These are phyloP conservation scores for Etheostoma perlongum DNA, from an alignment of 2,797 vertebrate species.

Conservation along the genomic window DNA sequence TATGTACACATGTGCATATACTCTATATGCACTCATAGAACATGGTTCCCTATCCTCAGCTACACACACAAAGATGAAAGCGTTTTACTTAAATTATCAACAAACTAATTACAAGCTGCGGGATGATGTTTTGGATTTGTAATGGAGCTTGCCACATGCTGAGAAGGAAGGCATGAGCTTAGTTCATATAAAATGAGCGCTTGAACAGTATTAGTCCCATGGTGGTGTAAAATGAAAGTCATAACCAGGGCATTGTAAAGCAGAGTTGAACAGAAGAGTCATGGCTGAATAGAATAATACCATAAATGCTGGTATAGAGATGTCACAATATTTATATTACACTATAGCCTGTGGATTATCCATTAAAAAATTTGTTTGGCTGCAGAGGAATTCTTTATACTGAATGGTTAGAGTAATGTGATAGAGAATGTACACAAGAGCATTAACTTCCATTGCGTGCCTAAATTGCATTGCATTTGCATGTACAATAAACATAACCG, in stretches of 20 bases:
- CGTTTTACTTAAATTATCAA: slow-evolving; percentile 64
- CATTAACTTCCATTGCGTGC: background rate
- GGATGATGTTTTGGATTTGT: slow-evolving; percentile 59
- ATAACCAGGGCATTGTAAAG: slow-evolving; percentile 11
- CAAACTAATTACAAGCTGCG: slow-evolving; percentile 63
- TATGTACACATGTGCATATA: slow-evolving; percentile 9
- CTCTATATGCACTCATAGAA: slow-evolving; percentile 15
- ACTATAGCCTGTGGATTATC: background rate
- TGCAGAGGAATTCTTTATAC: background rate
- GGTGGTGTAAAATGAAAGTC: slow-evolving; percentile 16
- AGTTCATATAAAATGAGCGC: slow-evolving; percentile 18
- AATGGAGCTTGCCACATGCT: slow-evolving; percentile 50
- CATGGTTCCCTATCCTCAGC: slow-evolving; percentile 5
- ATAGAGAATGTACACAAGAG: background rate
- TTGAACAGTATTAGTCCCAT: slow-evolving; percentile 13
- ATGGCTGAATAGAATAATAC: slow-evolving; percentile 3
- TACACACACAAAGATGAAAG: slow-evolving; percentile 45
- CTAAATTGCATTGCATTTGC: background rate
- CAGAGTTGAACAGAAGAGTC: slow-evolving; percentile 25
- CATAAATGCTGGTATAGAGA: background rate
- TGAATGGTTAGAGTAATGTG: slow-evolving; percentile 6
- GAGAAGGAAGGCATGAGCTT: slow-evolving; percentile 31
- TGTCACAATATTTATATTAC: background rate
- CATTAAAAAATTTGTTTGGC: background rate
- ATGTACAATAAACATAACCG: background rate